Evolutionary conservation across 2,888 invertebrate genomes (phyloP).

Genomic region (Dichetophora obliterata): DNA sequence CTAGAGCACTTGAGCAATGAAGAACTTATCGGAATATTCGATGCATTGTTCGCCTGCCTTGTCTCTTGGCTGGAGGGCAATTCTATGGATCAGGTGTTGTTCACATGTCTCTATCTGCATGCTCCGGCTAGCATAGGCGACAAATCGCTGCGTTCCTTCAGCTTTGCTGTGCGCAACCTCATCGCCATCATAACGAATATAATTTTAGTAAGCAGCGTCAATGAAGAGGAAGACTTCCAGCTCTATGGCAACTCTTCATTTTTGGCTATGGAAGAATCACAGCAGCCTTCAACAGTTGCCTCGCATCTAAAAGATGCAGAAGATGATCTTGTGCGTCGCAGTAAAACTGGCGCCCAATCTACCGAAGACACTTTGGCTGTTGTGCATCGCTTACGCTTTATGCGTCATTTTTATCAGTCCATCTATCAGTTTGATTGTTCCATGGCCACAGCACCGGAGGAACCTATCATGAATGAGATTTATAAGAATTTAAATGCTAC

Average conservation of each 20-base stretch:
- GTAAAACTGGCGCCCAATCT: slow-evolving; percentile 70
- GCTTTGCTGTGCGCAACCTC: slow-evolving; percentile 88
- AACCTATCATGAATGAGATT: slow-evolving; percentile 78
- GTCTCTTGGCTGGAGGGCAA: slow-evolving; percentile 99
- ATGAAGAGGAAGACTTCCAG: slow-evolving; percentile 97
- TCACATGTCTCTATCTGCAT: slow-evolving; percentile 95
- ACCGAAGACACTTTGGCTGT: slow-evolving; percentile 76
- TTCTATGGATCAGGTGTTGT: slow-evolving; percentile 95
- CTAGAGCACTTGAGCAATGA: slow-evolving; percentile 80
- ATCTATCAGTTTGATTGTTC: slow-evolving; percentile 70
- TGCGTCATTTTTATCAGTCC: slow-evolving; percentile 87
- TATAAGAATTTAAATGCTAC: slow-evolving; percentile 85
- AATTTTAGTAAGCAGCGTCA: slow-evolving; percentile 87
- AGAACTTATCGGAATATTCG: slow-evolving; percentile 93
- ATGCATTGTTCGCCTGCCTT: slow-evolving; percentile 92
- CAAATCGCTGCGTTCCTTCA: slow-evolving; percentile 86
- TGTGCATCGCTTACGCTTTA: slow-evolving; percentile 86
- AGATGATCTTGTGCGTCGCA: slow-evolving; percentile 85
- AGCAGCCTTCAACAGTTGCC: slow-evolving; percentile 82
- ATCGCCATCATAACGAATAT: slow-evolving; percentile 91
- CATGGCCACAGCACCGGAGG: slow-evolving; percentile 71
- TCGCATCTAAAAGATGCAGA: slow-evolving; percentile 89
- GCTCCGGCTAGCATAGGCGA: slow-evolving; percentile 88
- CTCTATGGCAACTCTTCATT: slow-evolving; percentile 91
- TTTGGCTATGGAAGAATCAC: slow-evolving; percentile 75